phyloP scores from a whole-genome alignment of 2,113 vertebrate genomes.

The Lucifuga dentata region DNA sequence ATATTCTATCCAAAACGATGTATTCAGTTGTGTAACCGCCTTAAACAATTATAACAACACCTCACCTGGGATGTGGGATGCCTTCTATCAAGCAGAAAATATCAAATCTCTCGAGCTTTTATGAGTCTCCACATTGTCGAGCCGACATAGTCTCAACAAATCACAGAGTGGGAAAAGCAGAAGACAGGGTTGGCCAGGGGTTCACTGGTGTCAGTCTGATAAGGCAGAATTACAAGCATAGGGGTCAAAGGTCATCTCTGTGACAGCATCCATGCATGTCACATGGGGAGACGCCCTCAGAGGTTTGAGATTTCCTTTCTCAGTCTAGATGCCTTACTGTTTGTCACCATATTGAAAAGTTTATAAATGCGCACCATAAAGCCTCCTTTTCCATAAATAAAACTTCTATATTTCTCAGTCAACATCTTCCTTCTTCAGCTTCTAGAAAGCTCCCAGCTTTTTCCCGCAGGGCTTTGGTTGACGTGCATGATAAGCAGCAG shows the following conservation, averaged over 20 bases:
- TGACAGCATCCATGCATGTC: conserved; percentile 4
- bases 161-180: background rate
- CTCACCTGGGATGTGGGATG: background rate
- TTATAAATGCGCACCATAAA: too few relatives aligned
- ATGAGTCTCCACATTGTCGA: background rate
- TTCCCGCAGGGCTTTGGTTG: background rate
- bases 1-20: conserved; percentile 23
- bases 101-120: conserved; percentile 4
- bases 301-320: background rate
- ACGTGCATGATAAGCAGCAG: conserved; percentile 24
- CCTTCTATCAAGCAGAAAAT: background rate
- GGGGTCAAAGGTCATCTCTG: conserved; percentile 7
- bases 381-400: too few relatives aligned
- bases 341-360: too few relatives aligned
- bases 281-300: background rate
- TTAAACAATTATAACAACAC: background rate
- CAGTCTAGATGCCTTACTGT: too few relatives aligned
- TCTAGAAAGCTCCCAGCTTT: background rate
- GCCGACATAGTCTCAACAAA: conserved; percentile 11
- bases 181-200: background rate
- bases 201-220: conserved; percentile 16
- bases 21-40: background rate
- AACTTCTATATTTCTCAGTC: too few relatives aligned
- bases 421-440: background rate
- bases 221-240: conserved; percentile 1